Evolutionary conservation across 2,888 invertebrate species (phyloP), one percentile per base, ranked within the genome.

Genomic region (Hirtodrosophila histrioides): DNA sequence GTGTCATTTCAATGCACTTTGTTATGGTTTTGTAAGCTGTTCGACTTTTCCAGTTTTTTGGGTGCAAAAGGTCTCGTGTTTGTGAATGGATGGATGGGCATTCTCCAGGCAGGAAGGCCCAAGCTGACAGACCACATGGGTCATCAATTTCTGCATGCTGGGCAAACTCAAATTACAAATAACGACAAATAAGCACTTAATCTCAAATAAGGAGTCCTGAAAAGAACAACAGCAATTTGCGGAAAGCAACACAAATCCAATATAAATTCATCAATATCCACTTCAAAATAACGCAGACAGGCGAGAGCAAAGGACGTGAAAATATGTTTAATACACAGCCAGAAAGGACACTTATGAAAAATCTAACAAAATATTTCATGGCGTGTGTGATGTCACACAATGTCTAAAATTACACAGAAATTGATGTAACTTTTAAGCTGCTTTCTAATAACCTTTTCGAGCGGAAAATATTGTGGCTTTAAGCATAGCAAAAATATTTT

Each of bases 221-320:
- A 63, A 54, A 57, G 67, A 65, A 57, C 81, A 74, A 57, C 62
- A 43, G 56, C 50, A 63, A 50, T 58, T 66, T 68, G 45, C 45
- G 69, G 37, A 58, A 61, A 31, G 44, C 54, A 60, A 55, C 50
- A 62, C 64, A 75, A 86, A 83, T 86, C 77, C 83, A 79, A 86
- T 86, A 76, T 69, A 79, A 73, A 83, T 83, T 86, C 70, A 86
- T 86, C 83, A 83, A 76, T 86, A 83, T 76, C 80, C 68, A 78
- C 85, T 85, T 84, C 75, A 71, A 74, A 79, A 74, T 84, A 60
- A 60, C 63, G 60, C 55, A 69, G 60, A 65, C 56, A 57, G 56
- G 45, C 58, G 31, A 49, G 31, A 49, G 50, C 53, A 43, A 33
- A 37, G 11, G 46, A 50, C 41, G 49, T 64, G 55, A 55, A 24